phyloP scores from a whole-genome alignment of 2,888 invertebrate species.

The Peribatodes rhomboidaria region DNA sequence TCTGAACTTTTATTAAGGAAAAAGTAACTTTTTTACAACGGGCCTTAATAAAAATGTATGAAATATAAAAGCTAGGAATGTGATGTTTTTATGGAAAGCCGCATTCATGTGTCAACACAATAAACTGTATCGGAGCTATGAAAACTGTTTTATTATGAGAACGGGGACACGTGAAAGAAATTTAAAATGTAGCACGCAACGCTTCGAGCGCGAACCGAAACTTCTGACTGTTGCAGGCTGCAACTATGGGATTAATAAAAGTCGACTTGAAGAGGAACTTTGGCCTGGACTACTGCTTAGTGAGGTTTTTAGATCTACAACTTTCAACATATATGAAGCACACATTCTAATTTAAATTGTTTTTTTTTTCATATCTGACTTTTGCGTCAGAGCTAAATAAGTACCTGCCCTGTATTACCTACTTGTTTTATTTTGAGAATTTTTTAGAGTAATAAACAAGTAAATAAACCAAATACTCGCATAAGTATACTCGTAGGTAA shows the following conservation, averaged over 20 bases:
- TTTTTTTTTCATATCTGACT: conserved; percentile 7
- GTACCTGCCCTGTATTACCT: neutral
- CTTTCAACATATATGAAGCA: conserved; percentile 5
- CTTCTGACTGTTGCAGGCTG: conserved; percentile 33
- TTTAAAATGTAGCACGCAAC: conserved; percentile 47
- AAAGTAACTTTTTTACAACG: conserved; percentile 47
- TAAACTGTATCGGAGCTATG: conserved; percentile 51
- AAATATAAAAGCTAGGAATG: conserved; percentile 42
- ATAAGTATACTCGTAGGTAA: too few species aligned
- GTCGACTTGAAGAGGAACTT: conserved; percentile 22
- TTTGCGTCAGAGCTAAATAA: neutral
- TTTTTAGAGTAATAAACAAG: too few species aligned
- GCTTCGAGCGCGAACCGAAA: conserved; percentile 26
- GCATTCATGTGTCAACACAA: conserved; percentile 54
- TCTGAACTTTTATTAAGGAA: conserved; percentile 46
- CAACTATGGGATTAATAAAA: conserved; percentile 34
- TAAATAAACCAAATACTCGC: too few species aligned
- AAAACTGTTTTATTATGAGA: conserved; percentile 52
- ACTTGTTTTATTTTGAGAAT: too few species aligned
- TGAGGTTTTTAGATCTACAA: conserved; percentile 17
- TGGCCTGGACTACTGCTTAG: conserved; percentile 4
- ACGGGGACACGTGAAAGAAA: conserved; percentile 49
- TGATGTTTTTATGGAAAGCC: conserved; percentile 44
- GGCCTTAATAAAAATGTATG: conserved; percentile 23
- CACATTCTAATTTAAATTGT: conserved; percentile 16